phyloP scores from a whole-genome alignment of 92 coral and sea anemone species.

The Epizoanthus scotinus region DNA sequence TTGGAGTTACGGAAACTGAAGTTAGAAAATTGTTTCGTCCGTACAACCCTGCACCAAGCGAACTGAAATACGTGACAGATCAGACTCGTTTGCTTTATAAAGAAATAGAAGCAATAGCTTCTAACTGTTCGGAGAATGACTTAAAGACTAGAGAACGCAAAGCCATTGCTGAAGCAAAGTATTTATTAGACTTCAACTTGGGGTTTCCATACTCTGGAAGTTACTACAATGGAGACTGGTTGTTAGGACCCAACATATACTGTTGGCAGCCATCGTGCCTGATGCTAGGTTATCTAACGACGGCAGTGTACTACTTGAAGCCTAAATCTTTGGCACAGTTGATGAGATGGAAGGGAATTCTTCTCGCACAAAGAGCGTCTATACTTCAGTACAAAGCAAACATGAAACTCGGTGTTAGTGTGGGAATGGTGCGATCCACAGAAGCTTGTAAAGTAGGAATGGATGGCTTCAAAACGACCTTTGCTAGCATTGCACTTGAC shows the following conservation, averaged over 20 bases:
- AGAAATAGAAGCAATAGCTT: slow-evolving; percentile 41
- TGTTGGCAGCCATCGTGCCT: slow-evolving; percentile 75
- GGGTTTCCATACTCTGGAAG: slow-evolving; percentile 65
- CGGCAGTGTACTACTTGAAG: background rate
- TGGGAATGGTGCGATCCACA: slow-evolving; percentile 88
- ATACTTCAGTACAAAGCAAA: slow-evolving; percentile 72
- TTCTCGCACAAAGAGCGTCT: slow-evolving; percentile 49
- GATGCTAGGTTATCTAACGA: background rate
- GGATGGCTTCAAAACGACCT: slow-evolving; percentile 45
- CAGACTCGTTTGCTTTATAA: slow-evolving; percentile 44
- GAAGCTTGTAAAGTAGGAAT: slow-evolving; percentile 78
- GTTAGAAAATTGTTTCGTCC: slow-evolving; percentile 54
- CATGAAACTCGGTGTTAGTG: slow-evolving; percentile 69
- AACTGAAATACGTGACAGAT: slow-evolving; percentile 64
- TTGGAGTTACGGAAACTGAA: slow-evolving; percentile 47
- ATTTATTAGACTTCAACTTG: slow-evolving; percentile 55
- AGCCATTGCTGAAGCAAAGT: slow-evolving; percentile 58
- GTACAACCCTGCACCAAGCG: slow-evolving; percentile 59
- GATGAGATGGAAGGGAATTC: slow-evolving; percentile 36
- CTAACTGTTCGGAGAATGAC: slow-evolving; percentile 41
- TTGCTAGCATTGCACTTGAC: slow-evolving; percentile 35
- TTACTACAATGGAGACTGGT: slow-evolving; percentile 88
- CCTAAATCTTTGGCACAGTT: slow-evolving; percentile 55
- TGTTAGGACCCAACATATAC: slow-evolving; percentile 78
- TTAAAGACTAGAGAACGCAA: slow-evolving; percentile 61